phyloP scores from a whole-genome alignment of 2,113 vertebrate species.

The Rhinoderma darwinii region DNA sequence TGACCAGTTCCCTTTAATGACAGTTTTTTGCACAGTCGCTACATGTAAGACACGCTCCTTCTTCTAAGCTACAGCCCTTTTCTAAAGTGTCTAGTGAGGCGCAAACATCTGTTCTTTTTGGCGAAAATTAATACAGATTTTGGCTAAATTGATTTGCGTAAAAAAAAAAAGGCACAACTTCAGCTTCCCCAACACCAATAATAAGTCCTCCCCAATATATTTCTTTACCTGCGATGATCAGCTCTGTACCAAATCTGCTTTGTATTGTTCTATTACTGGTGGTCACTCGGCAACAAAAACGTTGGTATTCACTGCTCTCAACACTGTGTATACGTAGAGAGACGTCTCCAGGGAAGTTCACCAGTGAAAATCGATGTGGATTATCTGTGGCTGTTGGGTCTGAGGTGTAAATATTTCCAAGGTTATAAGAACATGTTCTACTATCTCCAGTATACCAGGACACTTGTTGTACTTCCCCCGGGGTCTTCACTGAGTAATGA shows the following conservation, averaged over 20 bases:
- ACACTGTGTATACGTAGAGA: not conserved
- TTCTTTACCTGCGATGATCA: constrained; percentile 33
- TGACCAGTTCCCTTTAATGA: too few species aligned
- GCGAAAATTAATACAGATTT: too few species aligned
- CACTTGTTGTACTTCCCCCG: not conserved
- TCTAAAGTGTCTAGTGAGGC: too few species aligned
- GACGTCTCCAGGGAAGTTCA: not conserved
- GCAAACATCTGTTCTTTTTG: too few species aligned
- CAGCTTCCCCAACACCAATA: too few species aligned
- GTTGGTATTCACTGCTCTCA: too few species aligned
- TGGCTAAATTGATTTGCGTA: too few species aligned
- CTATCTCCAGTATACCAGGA: not conserved
- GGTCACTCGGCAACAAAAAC: constrained; percentile 2
- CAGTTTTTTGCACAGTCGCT: too few species aligned
- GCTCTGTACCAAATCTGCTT: not conserved
- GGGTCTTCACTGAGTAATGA: not conserved
- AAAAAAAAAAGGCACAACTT: too few species aligned
- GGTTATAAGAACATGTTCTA: not conserved
- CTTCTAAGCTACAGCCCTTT: too few species aligned
- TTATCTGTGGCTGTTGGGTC: not conserved
- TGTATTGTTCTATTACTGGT: not conserved
- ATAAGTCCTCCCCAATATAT: too few species aligned
- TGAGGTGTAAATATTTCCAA: not conserved
- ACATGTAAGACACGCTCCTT: too few species aligned
- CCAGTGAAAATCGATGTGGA: not conserved